Conservation (phyloP, 1,140 invertebrate genomes). For the Cepaea nemoralis region DNA sequence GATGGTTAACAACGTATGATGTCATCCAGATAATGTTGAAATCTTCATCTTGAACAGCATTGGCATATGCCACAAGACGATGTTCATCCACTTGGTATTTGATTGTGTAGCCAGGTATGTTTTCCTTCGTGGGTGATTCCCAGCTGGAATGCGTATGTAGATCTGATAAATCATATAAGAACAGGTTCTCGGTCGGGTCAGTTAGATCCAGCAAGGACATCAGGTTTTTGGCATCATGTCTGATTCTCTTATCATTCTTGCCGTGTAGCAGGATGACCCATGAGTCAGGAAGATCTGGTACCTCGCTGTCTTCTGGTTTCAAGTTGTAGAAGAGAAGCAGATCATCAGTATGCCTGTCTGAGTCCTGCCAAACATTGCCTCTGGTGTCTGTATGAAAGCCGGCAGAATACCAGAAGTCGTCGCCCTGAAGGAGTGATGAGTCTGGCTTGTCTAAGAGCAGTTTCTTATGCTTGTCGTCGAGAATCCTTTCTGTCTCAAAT, state of each 20-base stretch:
- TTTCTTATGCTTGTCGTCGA: slow-evolving; percentile 51
- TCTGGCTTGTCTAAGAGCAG: slow-evolving; percentile 46
- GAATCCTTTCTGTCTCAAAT: slow-evolving; percentile 47
- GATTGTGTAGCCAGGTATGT: slow-evolving; percentile 16
- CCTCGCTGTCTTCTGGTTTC: slow-evolving; percentile 26
- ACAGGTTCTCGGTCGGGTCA: slow-evolving; percentile 39
- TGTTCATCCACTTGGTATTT: slow-evolving; percentile 60
- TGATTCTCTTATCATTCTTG: slow-evolving; percentile 47
- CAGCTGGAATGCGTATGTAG: slow-evolving; percentile 26
- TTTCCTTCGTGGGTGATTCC: background rate
- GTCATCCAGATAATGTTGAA: slow-evolving; percentile 61
- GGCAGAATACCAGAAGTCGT: slow-evolving; percentile 51
- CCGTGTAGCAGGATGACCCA: slow-evolving; percentile 59
- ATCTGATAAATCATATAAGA: slow-evolving; percentile 58
- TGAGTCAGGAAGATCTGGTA: slow-evolving; percentile 38
- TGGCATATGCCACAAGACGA: slow-evolving; percentile 56
- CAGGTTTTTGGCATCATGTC: slow-evolving; percentile 51
- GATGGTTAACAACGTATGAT: slow-evolving; percentile 46
- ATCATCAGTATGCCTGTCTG: slow-evolving; percentile 58
- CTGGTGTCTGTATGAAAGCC: slow-evolving; percentile 56
- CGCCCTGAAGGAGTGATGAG: slow-evolving; percentile 37
- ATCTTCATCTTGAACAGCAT: slow-evolving; percentile 52
- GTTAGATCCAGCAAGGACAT: slow-evolving; percentile 49
- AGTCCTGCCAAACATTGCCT: slow-evolving; percentile 59
- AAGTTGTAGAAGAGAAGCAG: slow-evolving; percentile 58